A percentile compares a stretch with the other conserved stretches of the same genome.
These are phyloP conservation scores for Petrocephalus microphthalmus DNA, from an alignment of 2,113 vertebrate species.

Conservation along the genomic window DNA sequence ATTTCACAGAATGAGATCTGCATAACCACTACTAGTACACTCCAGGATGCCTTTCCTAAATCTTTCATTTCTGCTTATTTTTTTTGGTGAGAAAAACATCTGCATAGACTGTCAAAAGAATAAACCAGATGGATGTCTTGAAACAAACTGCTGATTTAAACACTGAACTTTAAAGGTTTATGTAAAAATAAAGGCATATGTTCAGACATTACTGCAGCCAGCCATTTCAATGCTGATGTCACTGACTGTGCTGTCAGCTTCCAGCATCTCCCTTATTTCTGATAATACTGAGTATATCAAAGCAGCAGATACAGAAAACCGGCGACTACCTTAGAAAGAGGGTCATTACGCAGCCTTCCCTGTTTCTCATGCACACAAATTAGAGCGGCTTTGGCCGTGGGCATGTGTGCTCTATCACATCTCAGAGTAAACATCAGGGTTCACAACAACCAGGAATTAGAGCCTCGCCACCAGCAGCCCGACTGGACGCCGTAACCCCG, in stretches of 20 bases:
- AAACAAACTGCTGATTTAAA: neutral
- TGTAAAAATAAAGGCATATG: neutral
- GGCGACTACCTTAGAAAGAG: neutral
- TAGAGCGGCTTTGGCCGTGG: neutral
- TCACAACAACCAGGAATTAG: neutral
- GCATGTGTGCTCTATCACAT: neutral
- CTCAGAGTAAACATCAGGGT: neutral
- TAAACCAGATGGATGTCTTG: neutral
- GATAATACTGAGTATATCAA: neutral
- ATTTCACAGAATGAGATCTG: neutral
- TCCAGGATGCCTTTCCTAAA: neutral
- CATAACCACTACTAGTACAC: neutral
- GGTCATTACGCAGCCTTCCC: neutral
- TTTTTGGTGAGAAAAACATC: neutral
- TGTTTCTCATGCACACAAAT: neutral
- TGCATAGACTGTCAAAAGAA: neutral
- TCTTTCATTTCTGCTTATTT: neutral
- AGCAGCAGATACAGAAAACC: neutral
- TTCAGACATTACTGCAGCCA: neutral
- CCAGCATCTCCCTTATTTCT: neutral
- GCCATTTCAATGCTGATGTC: neutral
- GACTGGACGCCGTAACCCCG: neutral
- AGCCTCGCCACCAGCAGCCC: neutral
- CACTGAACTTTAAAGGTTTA: neutral
- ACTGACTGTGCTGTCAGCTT: neutral